Base-by-base conservation (phyloP, 2,888 invertebrate species). In the Craniophora ligustri region DNA sequence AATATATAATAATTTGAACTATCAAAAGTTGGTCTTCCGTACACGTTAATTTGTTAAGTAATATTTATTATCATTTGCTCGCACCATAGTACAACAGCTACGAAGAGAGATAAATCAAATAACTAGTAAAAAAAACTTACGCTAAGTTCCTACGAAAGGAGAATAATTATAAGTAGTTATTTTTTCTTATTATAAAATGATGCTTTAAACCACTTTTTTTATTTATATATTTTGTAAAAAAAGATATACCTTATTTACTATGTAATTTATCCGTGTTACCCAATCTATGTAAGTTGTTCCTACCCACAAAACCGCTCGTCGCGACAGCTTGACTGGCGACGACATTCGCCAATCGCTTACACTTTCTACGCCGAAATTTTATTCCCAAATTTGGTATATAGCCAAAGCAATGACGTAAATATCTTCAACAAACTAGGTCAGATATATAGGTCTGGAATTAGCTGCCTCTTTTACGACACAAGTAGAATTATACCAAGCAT, bases 371-470 rank as follows among this genome's bases (percentile, higher is more conserved):
- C 21, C 53, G 69, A 77, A 74, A 74, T 69, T 73, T 65, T 62
- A 74, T 79, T 79, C 75, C 78, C 74, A 82, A 84, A 86, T 81
- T 88, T 91, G 90, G 89, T 81, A 82, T 81, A 79, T 69, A 67
- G 85, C 90, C 90, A 90, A 90, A 82, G 64, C 42, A 66, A 75
- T 87, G 86, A 86, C 89, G 86, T 87, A 83, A 76, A 59, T 70
- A 66, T 76, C 46, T 83, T 75, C 75, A 76, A 69, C 69, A 82
- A 90, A 87, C 82, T 91, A 87, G 91, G 90, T 89, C 91, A 87
- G 64, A 84, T 82, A 86, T 78, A 84, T 84, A 85, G 79, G 80
- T 79, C 70, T 61, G 61, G 19, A 57, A 26, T 48, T 57, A 66
- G 58, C 45, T 46, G 67, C 51, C 60, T 51, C 49, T 62, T 50